Evolutionary conservation across 2,797 vertebrate genomes (phyloP).

Genomic region (Hyperoplus immaculatus): DNA sequence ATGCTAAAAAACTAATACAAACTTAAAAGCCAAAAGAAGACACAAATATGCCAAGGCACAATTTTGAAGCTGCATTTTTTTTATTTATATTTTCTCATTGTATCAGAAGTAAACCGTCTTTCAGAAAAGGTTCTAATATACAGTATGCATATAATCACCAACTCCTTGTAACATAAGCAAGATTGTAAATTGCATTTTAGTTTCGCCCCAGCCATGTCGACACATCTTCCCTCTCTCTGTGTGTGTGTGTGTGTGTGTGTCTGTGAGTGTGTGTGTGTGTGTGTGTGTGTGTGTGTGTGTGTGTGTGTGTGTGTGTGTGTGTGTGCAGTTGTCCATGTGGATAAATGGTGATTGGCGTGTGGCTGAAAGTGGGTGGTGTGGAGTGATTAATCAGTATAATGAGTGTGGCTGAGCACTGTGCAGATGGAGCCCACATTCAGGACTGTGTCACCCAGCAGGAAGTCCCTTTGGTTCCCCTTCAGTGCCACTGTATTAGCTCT

Average conservation of each 20-base stretch:
- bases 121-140: no score
- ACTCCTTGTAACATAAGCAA: slow-evolving; percentile 33
- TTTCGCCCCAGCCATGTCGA: slow-evolving; percentile 37
- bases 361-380: slow-evolving; percentile 80
- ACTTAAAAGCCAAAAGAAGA: no score
- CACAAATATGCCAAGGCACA: not conserved
- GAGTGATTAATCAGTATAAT: slow-evolving; percentile 83
- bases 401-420: slow-evolving; percentile 79
- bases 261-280: slow-evolving; percentile 49
- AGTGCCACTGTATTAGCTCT: slow-evolving; percentile 48
- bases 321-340: slow-evolving; percentile 72
- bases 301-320: slow-evolving; percentile 32
- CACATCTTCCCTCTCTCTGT: slow-evolving; percentile 33
- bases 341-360: slow-evolving; percentile 83
- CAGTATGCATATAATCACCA: slow-evolving; percentile 8
- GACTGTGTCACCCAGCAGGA: slow-evolving; percentile 79
- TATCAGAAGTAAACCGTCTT: not conserved
- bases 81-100: slow-evolving; percentile 3
- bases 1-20: no score
- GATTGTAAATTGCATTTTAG: slow-evolving; percentile 32
- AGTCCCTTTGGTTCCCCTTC: slow-evolving; percentile 65
- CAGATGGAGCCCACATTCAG: slow-evolving; percentile 81
- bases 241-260: not conserved
- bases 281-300: not conserved
- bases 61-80: slow-evolving; percentile 31